A percentile compares a stretch with the other conserved stretches of the same genome.
phyloP scores from a whole-genome alignment of 2,113 vertebrate genomes.

The Pachycephala philippinensis region DNA sequence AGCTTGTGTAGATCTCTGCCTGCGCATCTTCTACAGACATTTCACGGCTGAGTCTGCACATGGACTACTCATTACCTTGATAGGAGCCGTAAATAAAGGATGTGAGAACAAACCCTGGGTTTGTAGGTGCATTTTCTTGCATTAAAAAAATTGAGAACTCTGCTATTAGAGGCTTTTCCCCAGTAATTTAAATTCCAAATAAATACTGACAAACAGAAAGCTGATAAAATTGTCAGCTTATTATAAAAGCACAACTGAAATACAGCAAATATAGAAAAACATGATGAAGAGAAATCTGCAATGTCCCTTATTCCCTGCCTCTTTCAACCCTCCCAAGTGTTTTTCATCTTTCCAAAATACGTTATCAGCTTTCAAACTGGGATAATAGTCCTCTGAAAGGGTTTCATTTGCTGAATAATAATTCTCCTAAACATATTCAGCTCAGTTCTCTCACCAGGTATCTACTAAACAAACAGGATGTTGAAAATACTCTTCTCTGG shows the following conservation, averaged over 20 bases:
- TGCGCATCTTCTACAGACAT: not conserved
- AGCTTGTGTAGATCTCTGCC: not conserved
- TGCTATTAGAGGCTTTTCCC: not conserved
- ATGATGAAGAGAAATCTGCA: not conserved
- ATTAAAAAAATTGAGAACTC: not conserved
- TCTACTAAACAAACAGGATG: not conserved
- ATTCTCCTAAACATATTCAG: not conserved
- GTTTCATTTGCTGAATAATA: not conserved
- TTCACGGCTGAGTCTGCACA: not conserved
- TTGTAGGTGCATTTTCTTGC: not conserved
- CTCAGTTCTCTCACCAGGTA: not conserved
- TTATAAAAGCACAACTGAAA: not conserved
- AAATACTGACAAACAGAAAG: not conserved
- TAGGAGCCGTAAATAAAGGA: not conserved
- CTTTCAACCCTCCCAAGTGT: not conserved
- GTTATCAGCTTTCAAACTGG: not conserved
- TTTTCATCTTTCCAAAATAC: not conserved
- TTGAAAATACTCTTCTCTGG: not conserved
- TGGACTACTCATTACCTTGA: not conserved
- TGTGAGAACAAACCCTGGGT: not conserved
- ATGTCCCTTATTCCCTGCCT: not conserved
- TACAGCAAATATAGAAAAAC: not conserved
- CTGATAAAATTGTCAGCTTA: not conserved
- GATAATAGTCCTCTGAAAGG: not conserved
- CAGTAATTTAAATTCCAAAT: not conserved